Conservation (phyloP, 2,888 invertebrate species). For the Trimorus sp. region DNA sequence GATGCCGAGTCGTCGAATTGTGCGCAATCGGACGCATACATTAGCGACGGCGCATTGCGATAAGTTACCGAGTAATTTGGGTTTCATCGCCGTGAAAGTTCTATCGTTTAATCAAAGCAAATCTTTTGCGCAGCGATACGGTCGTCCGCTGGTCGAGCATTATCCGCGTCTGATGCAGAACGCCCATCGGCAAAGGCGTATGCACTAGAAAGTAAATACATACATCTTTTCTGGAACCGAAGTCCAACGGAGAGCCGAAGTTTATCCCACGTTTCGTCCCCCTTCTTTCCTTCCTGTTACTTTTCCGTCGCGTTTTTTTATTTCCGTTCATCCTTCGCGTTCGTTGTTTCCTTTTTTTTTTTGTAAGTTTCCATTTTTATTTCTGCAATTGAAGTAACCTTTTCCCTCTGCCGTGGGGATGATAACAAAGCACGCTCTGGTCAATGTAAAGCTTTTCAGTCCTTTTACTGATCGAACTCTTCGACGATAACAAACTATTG, state of each 20-base stretch:
- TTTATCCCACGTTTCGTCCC: conserved; percentile 20
- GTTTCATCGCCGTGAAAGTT: conserved; percentile 54
- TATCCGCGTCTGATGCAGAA: conserved; percentile 59
- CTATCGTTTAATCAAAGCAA: conserved; percentile 62
- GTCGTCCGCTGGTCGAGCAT: conserved; percentile 67
- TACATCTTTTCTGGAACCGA: conserved; percentile 56
- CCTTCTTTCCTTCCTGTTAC: conserved; percentile 9
- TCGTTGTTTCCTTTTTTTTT: conserved; percentile 27
- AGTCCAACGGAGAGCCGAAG: conserved; percentile 40
- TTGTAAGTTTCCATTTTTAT: conserved; percentile 28
- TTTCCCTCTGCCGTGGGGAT: conserved; percentile 43
- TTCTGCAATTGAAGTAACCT: conserved; percentile 59
- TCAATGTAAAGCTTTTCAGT: conserved; percentile 66
- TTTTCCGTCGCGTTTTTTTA: conserved; percentile 17
- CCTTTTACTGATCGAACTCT: conserved; percentile 58
- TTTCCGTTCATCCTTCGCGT: conserved; percentile 13
- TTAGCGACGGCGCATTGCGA: conserved; percentile 28
- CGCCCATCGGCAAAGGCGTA: conserved; percentile 65
- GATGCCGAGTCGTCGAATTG: conserved; percentile 4
- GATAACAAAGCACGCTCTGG: conserved; percentile 66
- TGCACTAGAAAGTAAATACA: conserved; percentile 66
- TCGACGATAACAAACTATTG: conserved; percentile 64
- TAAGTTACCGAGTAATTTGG: conserved; percentile 32
- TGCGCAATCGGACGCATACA: conserved; percentile 20
- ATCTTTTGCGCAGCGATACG: conserved; percentile 57